A percentile compares a stretch with the other conserved stretches of the same genome.
phyloP scores from a whole-genome alignment of 2,888 invertebrate genomes.

The Pandemis heparana region DNA sequence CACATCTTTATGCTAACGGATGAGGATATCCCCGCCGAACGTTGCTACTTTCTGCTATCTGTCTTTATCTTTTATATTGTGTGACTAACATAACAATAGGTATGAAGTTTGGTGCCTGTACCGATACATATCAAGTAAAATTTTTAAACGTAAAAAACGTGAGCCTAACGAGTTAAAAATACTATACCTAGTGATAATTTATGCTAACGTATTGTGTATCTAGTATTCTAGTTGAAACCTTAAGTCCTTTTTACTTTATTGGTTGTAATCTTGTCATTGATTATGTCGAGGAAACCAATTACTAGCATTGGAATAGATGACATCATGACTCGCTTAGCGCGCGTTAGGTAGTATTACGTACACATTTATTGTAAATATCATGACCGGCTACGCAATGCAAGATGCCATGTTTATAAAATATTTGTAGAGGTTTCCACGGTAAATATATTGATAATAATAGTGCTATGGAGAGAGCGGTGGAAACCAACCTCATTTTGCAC shows the following conservation, averaged over 20 bases:
- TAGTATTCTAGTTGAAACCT: neutral
- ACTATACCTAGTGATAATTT: neutral
- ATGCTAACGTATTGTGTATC: neutral
- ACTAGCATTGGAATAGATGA: constrained; percentile 20
- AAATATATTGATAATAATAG: constrained; percentile 36
- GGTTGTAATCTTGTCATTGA: constrained; percentile 12
- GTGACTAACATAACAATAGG: constrained; percentile 29
- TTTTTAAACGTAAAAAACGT: neutral
- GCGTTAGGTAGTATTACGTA: constrained; percentile 13
- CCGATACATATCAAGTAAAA: constrained; percentile 26
- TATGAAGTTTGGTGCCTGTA: constrained; percentile 11
- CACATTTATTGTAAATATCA: constrained; percentile 8
- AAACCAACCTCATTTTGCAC: constrained; percentile 76
- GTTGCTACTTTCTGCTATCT: constrained; percentile 39
- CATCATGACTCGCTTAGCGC: constrained; percentile 24
- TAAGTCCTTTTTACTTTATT: neutral
- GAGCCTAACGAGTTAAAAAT: neutral
- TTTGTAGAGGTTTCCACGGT: constrained; percentile 62
- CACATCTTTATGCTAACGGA: constrained; percentile 67
- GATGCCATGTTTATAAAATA: constrained; percentile 47
- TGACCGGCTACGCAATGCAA: constrained; percentile 49
- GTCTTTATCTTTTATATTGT: constrained; percentile 41
- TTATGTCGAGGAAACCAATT: constrained; percentile 8
- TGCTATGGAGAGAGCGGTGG: constrained; percentile 44
- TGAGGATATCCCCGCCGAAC: constrained; percentile 77